phyloP scores from a whole-genome alignment of 2,888 invertebrate genomes.

The Orchesellides sinensis region DNA sequence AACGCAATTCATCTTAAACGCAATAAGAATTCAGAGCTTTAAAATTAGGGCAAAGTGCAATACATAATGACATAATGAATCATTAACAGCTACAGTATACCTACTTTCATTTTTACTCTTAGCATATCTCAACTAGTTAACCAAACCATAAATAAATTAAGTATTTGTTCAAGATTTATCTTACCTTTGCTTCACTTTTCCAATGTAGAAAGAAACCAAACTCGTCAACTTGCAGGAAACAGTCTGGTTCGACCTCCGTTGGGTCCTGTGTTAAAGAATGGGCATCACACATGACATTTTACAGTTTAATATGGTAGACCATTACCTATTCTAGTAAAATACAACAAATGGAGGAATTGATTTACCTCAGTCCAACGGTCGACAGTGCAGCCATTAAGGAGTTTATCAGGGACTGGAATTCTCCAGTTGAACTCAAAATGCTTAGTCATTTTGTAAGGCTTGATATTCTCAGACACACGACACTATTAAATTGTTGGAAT shows the following conservation, averaged over 20 bases:
- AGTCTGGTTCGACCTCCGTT: conserved; percentile 91
- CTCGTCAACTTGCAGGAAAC: conserved; percentile 95
- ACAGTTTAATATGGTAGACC: too few species aligned
- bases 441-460: conserved; percentile 88
- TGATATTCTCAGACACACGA: conserved; percentile 75
- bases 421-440: conserved; percentile 99
- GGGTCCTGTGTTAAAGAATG: conserved; percentile 83
- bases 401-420: conserved; percentile 92
- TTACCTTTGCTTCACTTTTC: conserved; percentile 97
- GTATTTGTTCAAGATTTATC: conserved; percentile 61
- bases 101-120: too few species aligned
- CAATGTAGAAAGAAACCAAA: conserved; percentile 99
- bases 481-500: neutral
- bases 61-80: too few species aligned
- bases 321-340: too few species aligned
- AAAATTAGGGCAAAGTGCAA: too few species aligned
- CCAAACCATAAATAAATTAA: too few species aligned
- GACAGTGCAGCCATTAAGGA: conserved; percentile 91
- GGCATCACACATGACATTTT: too few species aligned
- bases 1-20: too few species aligned
- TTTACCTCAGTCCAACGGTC: conserved; percentile 96
- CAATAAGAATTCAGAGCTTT: too few species aligned
- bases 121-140: too few species aligned
- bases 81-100: too few species aligned
- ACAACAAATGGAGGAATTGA: neutral